Evolutionary conservation across 2,888 invertebrate species (phyloP), one percentile per base, ranked within the genome.

Genomic region (Limnephilus rhombicus): DNA sequence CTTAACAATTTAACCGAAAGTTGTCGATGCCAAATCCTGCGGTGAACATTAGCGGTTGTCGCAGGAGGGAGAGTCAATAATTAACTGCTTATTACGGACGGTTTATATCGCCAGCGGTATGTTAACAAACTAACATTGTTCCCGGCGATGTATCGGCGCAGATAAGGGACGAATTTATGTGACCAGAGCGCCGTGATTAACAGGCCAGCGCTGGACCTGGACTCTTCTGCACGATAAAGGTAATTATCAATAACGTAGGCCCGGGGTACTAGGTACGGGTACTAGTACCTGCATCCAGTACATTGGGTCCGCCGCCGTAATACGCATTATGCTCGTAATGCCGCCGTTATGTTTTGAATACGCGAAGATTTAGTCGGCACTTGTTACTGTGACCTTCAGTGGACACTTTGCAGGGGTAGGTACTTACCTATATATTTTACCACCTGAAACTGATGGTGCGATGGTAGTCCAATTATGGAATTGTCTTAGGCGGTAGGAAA

Each of bases 41-140:
- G 49, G 89, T 31, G 31, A 83, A 91, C 89, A 92, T 92, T 91
- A 92, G 91, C 89, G 91, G 80, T 92, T 92, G 92, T 92, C 92
- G 89, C 87, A 18, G 68, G 85, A 88, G 89, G 45, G 41, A 89
- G 83, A 85, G 92, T 92, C 93, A 91, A 92, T 93, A 93, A 93
- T 93, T 93, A 93, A 92, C 91, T 91, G 90, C 91, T 92, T 93
- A 93, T 92, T 87, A 92, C 89, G 37, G 90, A 68, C 31, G 92
- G 90, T 81, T 89, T 87, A 90, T 92, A 91, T 92, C 93, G 86
- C 53, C 68, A 15, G 92, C 68, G 93, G 93, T 91, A 93, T 93
- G 93, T 93, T 93, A 93, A 93, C 93, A 93, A 93, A 93, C 92
- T 90, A 91, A 93, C 93, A 92, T 90, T 91, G 92, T 93, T 92